These are phyloP conservation scores for Machimus rusticus DNA, from an alignment of 2,888 invertebrate species.

Conservation along the genomic window DNA sequence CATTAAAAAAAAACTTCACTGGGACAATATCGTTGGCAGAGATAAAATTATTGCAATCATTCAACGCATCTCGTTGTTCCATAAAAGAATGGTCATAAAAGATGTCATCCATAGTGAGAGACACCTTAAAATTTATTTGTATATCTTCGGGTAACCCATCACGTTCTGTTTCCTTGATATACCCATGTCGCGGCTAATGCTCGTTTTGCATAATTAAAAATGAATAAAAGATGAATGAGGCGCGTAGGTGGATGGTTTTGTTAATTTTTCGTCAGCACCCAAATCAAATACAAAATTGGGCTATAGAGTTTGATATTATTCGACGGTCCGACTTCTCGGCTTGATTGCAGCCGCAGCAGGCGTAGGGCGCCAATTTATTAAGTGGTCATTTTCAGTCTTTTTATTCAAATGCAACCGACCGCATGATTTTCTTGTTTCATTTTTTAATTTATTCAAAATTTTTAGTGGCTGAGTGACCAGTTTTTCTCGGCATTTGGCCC, in stretches of 20 bases:
- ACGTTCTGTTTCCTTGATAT: background rate
- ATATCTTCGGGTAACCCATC: background rate
- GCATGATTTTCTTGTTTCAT: background rate
- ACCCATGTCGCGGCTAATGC: background rate
- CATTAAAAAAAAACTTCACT: background rate
- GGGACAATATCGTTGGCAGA: background rate
- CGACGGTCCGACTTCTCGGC: background rate
- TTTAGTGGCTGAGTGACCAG: background rate
- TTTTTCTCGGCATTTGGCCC: background rate
- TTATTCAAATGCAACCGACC: background rate
- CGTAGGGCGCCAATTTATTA: constrained; percentile 14
- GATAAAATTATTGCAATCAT: background rate
- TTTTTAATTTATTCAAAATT: constrained; percentile 16
- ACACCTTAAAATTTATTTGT: background rate
- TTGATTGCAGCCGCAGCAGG: background rate
- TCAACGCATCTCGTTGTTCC: background rate
- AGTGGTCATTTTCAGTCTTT: background rate
- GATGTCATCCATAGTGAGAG: background rate
- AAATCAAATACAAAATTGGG: constrained; percentile 7
- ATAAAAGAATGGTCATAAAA: background rate
- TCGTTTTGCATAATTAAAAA: constrained; percentile 28
- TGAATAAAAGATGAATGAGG: constrained; percentile 22
- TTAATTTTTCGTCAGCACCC: constrained; percentile 22
- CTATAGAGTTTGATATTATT: background rate
- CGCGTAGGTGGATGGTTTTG: constrained; percentile 15